phyloP scores from a whole-genome alignment of 2,888 invertebrate genomes.

The Lasioglossum leucozonium region DNA sequence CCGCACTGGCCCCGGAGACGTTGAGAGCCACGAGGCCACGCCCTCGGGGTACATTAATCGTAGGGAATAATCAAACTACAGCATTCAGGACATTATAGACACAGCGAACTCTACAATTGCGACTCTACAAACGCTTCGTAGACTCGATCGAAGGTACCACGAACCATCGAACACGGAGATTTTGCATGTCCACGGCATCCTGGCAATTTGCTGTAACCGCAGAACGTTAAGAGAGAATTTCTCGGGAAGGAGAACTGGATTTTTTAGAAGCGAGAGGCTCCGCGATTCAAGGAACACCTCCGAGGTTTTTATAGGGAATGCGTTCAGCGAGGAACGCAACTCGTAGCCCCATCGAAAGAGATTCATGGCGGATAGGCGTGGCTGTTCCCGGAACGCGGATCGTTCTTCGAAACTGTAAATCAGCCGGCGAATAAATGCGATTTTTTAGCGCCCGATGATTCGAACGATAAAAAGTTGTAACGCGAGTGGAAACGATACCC shows the following conservation, averaged over 20 bases:
- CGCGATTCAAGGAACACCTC: constrained; percentile 13
- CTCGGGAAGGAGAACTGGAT: not conserved
- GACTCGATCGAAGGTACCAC: not conserved
- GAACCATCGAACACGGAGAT: not conserved
- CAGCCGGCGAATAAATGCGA: constrained; percentile 51
- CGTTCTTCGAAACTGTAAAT: constrained; percentile 65
- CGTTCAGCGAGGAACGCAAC: constrained; percentile 24
- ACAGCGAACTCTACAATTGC: too few species aligned
- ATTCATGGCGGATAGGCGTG: constrained; percentile 65
- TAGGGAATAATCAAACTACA: not conserved
- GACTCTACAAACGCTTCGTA: too few species aligned
- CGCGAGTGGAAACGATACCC: not conserved
- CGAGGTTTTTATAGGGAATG: constrained; percentile 36
- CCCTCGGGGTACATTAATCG: not conserved
- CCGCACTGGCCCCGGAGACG: not conserved
- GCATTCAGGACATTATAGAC: too few species aligned
- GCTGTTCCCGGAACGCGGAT: constrained; percentile 62
- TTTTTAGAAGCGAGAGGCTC: not conserved
- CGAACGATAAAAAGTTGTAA: constrained; percentile 14
- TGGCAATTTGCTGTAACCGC: not conserved
- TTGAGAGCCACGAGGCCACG: not conserved
- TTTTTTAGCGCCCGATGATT: constrained; percentile 38
- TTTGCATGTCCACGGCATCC: not conserved
- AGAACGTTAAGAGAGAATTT: not conserved
- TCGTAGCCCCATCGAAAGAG: constrained; percentile 60